Conservation (phyloP, 2,113 vertebrate species). For the Gavia stellata region DNA sequence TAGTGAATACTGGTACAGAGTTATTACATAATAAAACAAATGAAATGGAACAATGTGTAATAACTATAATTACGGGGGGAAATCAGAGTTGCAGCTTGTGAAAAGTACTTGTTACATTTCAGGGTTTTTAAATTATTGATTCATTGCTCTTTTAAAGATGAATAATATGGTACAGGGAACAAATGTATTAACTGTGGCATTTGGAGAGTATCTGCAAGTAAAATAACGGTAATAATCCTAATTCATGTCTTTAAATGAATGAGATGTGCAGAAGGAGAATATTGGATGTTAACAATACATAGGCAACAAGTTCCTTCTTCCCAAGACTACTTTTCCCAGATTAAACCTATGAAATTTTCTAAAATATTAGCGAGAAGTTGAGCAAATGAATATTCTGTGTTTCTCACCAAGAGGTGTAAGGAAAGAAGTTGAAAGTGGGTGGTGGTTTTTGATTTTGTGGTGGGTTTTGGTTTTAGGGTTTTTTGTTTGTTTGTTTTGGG, state of each 20-base stretch:
- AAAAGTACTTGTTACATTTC: background rate
- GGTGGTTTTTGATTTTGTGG: background rate
- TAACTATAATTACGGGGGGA: background rate
- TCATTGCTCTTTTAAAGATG: background rate
- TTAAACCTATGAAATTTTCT: background rate
- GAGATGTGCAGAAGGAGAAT: background rate
- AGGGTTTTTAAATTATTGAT: background rate
- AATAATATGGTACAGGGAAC: background rate
- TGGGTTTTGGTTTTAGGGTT: background rate
- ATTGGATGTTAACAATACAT: background rate
- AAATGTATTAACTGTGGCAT: background rate
- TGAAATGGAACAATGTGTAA: background rate
- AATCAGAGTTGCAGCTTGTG: background rate
- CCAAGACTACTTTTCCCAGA: background rate
- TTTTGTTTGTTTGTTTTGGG: background rate
- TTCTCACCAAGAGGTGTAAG: background rate
- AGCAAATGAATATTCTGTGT: background rate
- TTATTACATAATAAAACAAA: background rate
- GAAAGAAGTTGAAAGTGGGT: background rate
- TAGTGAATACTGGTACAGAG: background rate
- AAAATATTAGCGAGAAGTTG: background rate
- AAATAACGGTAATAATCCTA: background rate
- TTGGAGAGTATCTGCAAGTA: background rate
- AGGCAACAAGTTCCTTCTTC: background rate
- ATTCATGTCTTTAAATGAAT: background rate